A percentile compares a stretch with the other conserved stretches of the same genome.
Conservation (phyloP, 2,888 invertebrate species). For the Phortica okadai region DNA sequence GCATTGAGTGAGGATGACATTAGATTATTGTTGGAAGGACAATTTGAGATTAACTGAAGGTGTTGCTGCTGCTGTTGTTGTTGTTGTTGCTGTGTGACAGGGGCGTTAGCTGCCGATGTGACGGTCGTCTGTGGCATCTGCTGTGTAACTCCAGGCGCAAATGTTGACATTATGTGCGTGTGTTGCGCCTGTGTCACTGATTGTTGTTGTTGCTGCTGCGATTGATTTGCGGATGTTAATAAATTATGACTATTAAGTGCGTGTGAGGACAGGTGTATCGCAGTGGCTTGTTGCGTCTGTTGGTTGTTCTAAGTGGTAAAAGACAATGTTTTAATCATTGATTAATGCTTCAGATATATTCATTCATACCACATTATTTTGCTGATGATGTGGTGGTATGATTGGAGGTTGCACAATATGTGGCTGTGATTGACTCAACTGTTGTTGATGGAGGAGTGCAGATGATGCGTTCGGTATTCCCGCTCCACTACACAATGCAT, state of each 20-base stretch:
- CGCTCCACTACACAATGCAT: conserved; percentile 51
- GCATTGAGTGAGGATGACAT: conserved; percentile 76
- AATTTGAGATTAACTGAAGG: conserved; percentile 66
- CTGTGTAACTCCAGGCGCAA: conserved; percentile 52
- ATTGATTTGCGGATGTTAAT: conserved; percentile 74
- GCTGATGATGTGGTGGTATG: conserved; percentile 71
- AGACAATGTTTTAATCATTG: conserved; percentile 16
- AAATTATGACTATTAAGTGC: conserved; percentile 77
- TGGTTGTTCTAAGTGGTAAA: conserved; percentile 68
- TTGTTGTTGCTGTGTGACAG: conserved; percentile 61
- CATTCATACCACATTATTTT: conserved; percentile 64
- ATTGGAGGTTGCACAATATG: conserved; percentile 75
- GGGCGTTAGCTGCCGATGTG: conserved; percentile 59
- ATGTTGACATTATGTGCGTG: conserved; percentile 64
- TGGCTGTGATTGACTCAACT: conserved; percentile 75
- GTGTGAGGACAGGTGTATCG: conserved; percentile 76
- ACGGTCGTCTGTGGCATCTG: conserved; percentile 50
- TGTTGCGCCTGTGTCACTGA: conserved; percentile 47
- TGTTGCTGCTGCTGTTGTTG: conserved; percentile 74
- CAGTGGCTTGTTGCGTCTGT: conserved; percentile 61
- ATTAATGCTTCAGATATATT: conserved; percentile 17
- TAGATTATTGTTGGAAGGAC: conserved; percentile 71
- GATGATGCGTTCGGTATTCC: conserved; percentile 47
- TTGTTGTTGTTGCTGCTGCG: conserved; percentile 66
- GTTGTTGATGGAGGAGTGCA: conserved; percentile 71